Percentiles rank a stretch among this genome's conserved stretches.
Conservation (phyloP, 2,113 vertebrate genomes). For the Psilopogon haemacephalus region DNA sequence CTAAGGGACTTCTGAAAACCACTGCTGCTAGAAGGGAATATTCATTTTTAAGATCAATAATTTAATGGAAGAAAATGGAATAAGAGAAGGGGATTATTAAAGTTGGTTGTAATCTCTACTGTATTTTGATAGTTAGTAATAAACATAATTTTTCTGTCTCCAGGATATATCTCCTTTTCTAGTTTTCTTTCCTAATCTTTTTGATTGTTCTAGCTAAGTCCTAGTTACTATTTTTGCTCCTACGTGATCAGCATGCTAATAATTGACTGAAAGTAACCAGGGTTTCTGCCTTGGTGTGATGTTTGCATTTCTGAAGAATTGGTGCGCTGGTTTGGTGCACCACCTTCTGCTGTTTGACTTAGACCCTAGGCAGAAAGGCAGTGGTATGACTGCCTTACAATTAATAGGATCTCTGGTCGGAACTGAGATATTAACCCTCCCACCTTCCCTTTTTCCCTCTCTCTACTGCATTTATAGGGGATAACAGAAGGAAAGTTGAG, state of each 20-base stretch:
- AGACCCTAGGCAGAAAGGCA: background rate
- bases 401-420: background rate
- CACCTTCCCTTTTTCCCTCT: too few species aligned
- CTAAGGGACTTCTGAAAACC: background rate
- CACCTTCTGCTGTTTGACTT: fast-evolving
- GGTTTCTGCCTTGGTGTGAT: background rate
- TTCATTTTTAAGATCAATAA: background rate
- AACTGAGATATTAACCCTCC: background rate
- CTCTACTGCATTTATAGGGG: too few species aligned
- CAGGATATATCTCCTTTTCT: background rate
- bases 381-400: background rate
- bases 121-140: background rate
- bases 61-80: background rate
- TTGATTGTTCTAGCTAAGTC: background rate
- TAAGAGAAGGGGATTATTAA: background rate
- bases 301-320: background rate
- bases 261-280: background rate
- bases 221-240: background rate
- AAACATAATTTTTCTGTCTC: background rate
- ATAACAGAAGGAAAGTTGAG: too few species aligned
- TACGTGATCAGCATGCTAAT: background rate
- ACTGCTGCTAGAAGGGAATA: background rate
- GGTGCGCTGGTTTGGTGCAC: background rate
- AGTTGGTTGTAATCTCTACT: background rate
- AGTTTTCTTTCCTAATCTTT: background rate